Evolutionary conservation across 1,140 invertebrate genomes (phyloP).

Genomic region (Pentalonia nigronervosa): DNA sequence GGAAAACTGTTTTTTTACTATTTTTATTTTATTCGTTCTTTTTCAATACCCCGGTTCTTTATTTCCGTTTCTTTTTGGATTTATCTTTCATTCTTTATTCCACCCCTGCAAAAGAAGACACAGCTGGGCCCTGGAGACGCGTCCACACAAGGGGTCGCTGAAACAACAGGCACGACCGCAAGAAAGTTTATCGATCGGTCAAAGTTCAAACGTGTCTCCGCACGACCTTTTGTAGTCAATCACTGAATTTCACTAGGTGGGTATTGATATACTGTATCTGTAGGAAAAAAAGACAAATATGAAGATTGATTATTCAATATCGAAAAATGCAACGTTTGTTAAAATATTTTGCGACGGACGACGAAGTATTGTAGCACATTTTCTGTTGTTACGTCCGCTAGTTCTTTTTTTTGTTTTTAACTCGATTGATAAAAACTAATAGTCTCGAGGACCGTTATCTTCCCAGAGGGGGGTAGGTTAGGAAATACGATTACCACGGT

Average conservation of each 20-base stretch:
- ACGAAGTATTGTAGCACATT: neutral
- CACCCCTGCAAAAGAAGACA: constrained; percentile 13
- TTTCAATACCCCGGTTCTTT: neutral
- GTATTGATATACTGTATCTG: neutral
- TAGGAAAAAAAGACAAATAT: neutral
- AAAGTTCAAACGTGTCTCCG: constrained; percentile 51
- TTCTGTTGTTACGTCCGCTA: neutral
- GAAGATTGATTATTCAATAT: neutral
- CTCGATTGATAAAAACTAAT: neutral
- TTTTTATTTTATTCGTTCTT: constrained; percentile 22
- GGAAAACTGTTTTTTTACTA: constrained; percentile 50
- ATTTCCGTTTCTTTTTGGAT: constrained; percentile 38
- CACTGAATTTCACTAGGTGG: neutral
- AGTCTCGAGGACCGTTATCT: neutral
- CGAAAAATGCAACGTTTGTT: neutral
- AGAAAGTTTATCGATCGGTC: constrained; percentile 55
- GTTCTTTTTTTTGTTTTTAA: neutral
- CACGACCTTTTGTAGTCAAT: constrained; percentile 39
- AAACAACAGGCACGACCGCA: constrained; percentile 53
- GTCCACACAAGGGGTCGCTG: constrained; percentile 21
- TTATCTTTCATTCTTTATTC: constrained; percentile 30
- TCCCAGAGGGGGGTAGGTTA: neutral
- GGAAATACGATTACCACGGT: constrained; percentile 37
- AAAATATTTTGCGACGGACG: neutral
- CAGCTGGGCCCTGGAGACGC: constrained; percentile 53